Evolutionary conservation across 2,888 invertebrate species (phyloP), one percentile per base, ranked within the genome.

Genomic region (Phortica okadai): DNA sequence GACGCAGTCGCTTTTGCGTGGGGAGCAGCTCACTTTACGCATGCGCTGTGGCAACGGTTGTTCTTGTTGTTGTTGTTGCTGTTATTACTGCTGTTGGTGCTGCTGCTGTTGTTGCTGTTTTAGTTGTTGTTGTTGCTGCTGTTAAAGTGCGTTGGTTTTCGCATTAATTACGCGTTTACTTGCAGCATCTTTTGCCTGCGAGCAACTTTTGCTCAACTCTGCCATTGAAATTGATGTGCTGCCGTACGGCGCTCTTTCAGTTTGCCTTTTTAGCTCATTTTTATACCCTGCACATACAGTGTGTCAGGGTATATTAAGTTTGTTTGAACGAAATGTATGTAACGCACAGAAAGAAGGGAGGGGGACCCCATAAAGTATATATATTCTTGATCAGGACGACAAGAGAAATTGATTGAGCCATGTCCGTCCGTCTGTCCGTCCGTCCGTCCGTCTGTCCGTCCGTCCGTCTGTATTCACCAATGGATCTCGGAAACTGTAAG

Each of bases 131-230:
- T 84, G 70, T 73, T 80, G 78, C 83, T 81, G 85, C 86, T 88
- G 86, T 86, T 83, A 82, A 85, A 87, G 84, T 85, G 88, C 85
- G 88, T 85, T 85, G 85, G 87, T 87, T 85, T 85, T 85, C 88
- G 85, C 85, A 85, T 85, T 85, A 85, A 85, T 85, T 85, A 85
- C 86, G 88, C 88, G 83, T 84, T 84, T 72, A 45, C 69, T 45
- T n/a, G 45, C 70, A 6, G 54, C 25, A 56, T 72, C 10, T 54
- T 72, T 72, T 54, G 54, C 54, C 11, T 21, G 62, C 62, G 10
- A 8, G 54, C 50, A 25, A 25, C 25, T 54, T 70, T 70, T 70
- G 54, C 70, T 70, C 54, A 72, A 72, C 25, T 50, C 70, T 72
- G 70, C 45, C 54, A 41, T 56, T 56, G 70, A 70, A 70, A 70